Evolutionary conservation across 2,888 invertebrate genomes (phyloP), one percentile per base, ranked within the genome.

Genomic region (Agrilus biguttatus): DNA sequence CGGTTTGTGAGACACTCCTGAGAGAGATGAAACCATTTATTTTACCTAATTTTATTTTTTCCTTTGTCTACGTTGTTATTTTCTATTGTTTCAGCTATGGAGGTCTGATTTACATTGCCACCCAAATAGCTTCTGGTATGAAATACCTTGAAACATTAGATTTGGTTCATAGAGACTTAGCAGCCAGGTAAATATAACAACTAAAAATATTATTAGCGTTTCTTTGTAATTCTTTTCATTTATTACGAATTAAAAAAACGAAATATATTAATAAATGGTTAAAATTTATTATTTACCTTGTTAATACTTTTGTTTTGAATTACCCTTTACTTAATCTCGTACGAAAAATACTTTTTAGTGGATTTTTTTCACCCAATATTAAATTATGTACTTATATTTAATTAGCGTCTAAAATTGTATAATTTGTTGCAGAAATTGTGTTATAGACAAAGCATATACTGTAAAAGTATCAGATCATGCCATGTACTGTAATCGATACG

Each of bases 41-140:
- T 21, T 21, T 21, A 21, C 3, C 3, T 21, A 21, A 21, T 5
- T 21, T 21, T 21, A 5, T 21, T 21, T 21, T 21, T 13, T 10
- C 12, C 3, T 36, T 13, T 13, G 7, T 8, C 28, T 28, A 28
- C 2, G 2, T 28, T 28, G 2, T 10, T 10, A 28, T 41, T 41
- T 45, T 53, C 47, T 53, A 57, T 54, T 56, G 52, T 72, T 75
- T 19, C 74, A 88, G 87, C 63, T 84, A 86, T 65, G 83, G 83
- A 56, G 82, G 82, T 66, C 74, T 88, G 62, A 80, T 90, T 54
- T 86, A 82, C 71, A 79, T 91, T 65, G 82, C 87, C 55, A 83
- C 83, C 44, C 89, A 92, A 70, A 82, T 92, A 55, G 86, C 91
- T 48, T 87, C 88, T 41, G 92, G 91, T 51, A 91, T 92, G 89